Evolutionary conservation across 1,140 invertebrate genomes (phyloP).

Genomic region (Penaeus chinensis): DNA sequence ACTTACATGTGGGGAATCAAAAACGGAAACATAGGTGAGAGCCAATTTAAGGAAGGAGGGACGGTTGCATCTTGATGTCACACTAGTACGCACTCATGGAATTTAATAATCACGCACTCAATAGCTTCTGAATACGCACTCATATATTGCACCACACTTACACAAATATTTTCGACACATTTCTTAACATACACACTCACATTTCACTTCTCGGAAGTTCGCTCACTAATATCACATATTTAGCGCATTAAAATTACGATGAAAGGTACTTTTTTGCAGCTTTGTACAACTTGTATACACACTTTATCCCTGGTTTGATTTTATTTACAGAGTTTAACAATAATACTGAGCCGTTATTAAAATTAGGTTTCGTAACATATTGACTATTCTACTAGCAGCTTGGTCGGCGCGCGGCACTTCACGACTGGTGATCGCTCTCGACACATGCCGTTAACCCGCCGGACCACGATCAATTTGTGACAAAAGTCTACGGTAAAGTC

Average conservation of each 20-base stretch:
- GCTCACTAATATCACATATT: constrained; percentile 21
- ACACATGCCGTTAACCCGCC: constrained; percentile 1
- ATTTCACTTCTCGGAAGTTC: constrained; percentile 26
- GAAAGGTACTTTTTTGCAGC: background rate
- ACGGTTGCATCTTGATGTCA: constrained; percentile 27
- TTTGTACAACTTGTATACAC: constrained; percentile 34
- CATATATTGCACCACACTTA: background rate
- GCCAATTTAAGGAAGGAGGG: constrained; percentile 26
- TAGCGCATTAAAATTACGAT: constrained; percentile 12
- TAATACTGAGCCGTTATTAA: constrained; percentile 33
- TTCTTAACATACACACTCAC: background rate
- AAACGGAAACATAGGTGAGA: constrained; percentile 49
- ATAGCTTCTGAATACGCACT: background rate
- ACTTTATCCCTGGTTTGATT: constrained; percentile 14
- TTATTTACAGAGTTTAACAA: constrained; percentile 20
- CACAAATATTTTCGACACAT: background rate
- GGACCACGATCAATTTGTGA: constrained; percentile 40
- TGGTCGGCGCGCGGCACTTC: constrained; percentile 9
- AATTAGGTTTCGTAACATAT: constrained; percentile 26
- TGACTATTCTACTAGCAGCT: constrained; percentile 10
- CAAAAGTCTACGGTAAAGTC: constrained; percentile 40
- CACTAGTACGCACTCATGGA: constrained; percentile 1
- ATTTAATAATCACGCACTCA: background rate
- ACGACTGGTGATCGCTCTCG: constrained; percentile 26
- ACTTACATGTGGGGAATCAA: constrained; percentile 56